A percentile compares a stretch with the other conserved stretches of the same genome.
phyloP scores from a whole-genome alignment of 2,113 vertebrate species.

The Zosterops hypoxanthus region DNA sequence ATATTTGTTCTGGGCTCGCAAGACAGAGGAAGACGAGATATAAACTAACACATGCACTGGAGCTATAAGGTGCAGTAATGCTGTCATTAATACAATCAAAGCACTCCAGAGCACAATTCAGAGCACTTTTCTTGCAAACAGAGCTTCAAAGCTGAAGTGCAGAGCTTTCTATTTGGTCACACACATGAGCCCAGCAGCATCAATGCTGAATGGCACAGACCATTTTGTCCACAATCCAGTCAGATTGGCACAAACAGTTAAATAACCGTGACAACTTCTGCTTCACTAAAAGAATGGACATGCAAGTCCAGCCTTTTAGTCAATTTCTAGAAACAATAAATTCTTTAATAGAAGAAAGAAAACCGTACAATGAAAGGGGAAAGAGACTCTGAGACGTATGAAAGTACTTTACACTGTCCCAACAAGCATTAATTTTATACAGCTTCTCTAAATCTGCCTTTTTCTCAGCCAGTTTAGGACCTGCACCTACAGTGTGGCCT shows the following conservation, averaged over 20 bases:
- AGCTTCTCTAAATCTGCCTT: neutral
- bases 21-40: neutral
- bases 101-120: neutral
- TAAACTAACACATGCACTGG: neutral
- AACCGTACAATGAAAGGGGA: neutral
- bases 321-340: neutral
- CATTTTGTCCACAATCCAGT: neutral
- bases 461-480: neutral
- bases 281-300: neutral
- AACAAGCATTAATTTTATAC: neutral
- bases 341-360: neutral
- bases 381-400: neutral
- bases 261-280: neutral
- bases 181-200: fast-evolving
- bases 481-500: neutral
- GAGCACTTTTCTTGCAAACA: neutral
- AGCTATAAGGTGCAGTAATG: neutral
- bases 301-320: neutral
- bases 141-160: neutral
- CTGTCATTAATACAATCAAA: conserved; percentile 17
- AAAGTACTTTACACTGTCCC: neutral
- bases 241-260: neutral
- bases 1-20: conserved; percentile 15
- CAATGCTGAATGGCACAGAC: neutral
- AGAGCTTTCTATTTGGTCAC: neutral